phyloP scores from a whole-genome alignment of 1,140 invertebrate species.

The Drosophila elegans region DNA sequence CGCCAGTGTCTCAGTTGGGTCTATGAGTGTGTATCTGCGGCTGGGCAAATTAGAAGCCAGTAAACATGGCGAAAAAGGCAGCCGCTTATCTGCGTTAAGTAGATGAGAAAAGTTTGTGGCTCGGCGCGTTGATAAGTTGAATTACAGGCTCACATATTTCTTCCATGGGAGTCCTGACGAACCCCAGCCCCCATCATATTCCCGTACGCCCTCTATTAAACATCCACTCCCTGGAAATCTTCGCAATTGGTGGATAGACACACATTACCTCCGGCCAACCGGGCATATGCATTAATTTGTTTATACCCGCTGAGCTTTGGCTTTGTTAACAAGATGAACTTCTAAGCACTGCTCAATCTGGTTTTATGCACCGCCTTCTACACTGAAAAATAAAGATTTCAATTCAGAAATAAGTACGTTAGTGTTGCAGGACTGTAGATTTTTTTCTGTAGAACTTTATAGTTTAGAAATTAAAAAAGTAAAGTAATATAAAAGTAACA shows the following conservation, averaged over 20 bases:
- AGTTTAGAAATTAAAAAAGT: too few species aligned
- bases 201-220: not conserved
- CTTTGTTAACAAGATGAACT: conserved; percentile 46
- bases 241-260: conserved; percentile 32
- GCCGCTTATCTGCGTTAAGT: conserved; percentile 80
- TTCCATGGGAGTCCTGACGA: conserved; percentile 42
- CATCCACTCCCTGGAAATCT: conserved; percentile 16
- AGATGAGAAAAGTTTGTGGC: conserved; percentile 82
- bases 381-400: not conserved
- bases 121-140: conserved; percentile 77
- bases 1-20: conserved; percentile 51
- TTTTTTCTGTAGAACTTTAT: too few species aligned
- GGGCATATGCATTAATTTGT: conserved; percentile 68
- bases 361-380: conserved; percentile 1
- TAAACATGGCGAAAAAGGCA: conserved; percentile 63
- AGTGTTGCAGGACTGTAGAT: too few species aligned
- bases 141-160: conserved; percentile 72
- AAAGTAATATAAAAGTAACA: too few species aligned
- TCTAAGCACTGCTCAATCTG: conserved; percentile 17
- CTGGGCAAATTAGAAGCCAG: conserved; percentile 76
- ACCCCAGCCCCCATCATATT: not conserved
- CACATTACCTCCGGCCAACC: conserved; percentile 33
- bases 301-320: conserved; percentile 50
- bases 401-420: too few species aligned
- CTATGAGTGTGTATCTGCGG: conserved; percentile 28